Percentiles rank a stretch among this genome's conserved stretches.
Evolutionary conservation across 2,888 invertebrate genomes (phyloP).

Genomic region (Pristionchus arcanus): DNA sequence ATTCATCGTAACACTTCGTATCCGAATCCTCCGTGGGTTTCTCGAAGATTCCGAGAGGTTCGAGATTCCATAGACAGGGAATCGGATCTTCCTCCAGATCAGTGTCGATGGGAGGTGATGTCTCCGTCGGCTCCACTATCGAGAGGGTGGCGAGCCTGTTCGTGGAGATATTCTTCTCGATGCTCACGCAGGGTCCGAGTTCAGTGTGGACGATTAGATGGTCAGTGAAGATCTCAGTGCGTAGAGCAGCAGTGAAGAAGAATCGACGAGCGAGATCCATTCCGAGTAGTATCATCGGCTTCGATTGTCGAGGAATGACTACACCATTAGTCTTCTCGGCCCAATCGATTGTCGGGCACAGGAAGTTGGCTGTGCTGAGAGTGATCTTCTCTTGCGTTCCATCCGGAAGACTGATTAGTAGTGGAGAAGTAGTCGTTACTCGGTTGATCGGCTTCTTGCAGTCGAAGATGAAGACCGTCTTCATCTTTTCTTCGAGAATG

Average conservation of each 20-base stretch:
- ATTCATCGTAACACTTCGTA: background rate
- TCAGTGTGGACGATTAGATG: constrained; percentile 5
- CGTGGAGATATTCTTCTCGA: background rate
- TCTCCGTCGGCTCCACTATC: background rate
- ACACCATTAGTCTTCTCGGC: constrained; percentile 23
- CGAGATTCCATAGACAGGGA: constrained; percentile 25
- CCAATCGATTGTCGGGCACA: constrained; percentile 18
- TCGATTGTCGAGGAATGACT: background rate
- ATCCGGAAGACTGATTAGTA: too few species aligned
- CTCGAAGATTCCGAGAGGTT: constrained; percentile 43
- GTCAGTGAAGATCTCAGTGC: constrained; percentile 8
- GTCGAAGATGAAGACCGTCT: too few species aligned
- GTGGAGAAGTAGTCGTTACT: too few species aligned
- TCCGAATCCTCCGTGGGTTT: background rate
- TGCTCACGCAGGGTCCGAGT: constrained; percentile 24
- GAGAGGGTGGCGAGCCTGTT: background rate
- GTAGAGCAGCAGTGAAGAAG: constrained; percentile 11
- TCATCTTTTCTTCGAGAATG: too few species aligned
- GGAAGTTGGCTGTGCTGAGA: background rate
- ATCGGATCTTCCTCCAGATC: constrained; percentile 9
- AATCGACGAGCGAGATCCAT: background rate
- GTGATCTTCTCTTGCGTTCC: too few species aligned
- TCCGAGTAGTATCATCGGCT: background rate
- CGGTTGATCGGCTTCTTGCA: too few species aligned
- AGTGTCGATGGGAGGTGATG: background rate